phyloP scores from a whole-genome alignment of 2,888 invertebrate species.

The Agapetus fuscipes region DNA sequence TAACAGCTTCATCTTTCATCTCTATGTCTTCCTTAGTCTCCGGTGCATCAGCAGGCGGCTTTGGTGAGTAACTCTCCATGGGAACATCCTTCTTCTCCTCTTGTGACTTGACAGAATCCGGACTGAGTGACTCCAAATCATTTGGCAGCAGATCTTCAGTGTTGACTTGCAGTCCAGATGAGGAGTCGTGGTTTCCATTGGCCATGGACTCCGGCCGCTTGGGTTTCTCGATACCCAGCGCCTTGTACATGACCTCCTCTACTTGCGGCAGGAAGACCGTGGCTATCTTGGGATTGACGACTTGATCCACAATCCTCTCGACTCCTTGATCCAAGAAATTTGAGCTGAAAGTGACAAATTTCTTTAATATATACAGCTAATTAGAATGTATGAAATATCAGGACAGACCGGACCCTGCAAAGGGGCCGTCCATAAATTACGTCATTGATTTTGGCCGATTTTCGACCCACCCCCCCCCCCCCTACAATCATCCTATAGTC shows the following conservation, averaged over 20 bases:
- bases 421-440: too few relatives aligned
- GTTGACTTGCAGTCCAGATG: slow-evolving; percentile 27
- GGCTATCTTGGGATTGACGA: slow-evolving; percentile 86
- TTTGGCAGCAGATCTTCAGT: slow-evolving; percentile 58
- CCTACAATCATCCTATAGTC: too few relatives aligned
- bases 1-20: slow-evolving; percentile 24
- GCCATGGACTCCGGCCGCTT: slow-evolving; percentile 32
- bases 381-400: too few relatives aligned
- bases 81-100: slow-evolving; percentile 25
- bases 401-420: too few relatives aligned
- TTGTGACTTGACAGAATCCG: slow-evolving; percentile 61
- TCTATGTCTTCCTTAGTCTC: slow-evolving; percentile 9
- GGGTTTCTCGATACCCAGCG: slow-evolving; percentile 70
- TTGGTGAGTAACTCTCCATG: slow-evolving; percentile 4
- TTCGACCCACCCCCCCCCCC: too few relatives aligned
- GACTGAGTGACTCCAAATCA: slow-evolving; percentile 74
- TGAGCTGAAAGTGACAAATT: slow-evolving; percentile 50
- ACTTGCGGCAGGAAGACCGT: slow-evolving; percentile 83
- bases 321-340: slow-evolving; percentile 86
- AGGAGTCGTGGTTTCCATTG: slow-evolving; percentile 25
- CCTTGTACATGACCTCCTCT: slow-evolving; percentile 82
- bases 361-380: too few relatives aligned
- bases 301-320: slow-evolving; percentile 91
- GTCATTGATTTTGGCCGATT: too few relatives aligned
- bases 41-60: neutral